Evolutionary conservation across 30 jellyfish, hydroid and myxozoan species (phyloP).

Genomic region (Nemopilema nomurai): DNA sequence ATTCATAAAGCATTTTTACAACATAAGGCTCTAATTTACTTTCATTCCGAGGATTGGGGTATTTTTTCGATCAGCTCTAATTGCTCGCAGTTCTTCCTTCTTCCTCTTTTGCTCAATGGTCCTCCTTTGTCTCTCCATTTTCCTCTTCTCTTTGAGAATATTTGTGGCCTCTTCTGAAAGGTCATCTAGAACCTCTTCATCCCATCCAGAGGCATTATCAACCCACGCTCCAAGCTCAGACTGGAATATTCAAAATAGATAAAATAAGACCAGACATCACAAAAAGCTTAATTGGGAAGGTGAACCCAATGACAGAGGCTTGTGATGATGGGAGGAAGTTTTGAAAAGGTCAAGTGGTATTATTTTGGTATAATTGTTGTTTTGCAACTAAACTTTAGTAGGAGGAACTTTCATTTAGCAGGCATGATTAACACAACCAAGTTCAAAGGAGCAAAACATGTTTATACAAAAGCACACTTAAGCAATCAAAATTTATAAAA

Average conservation of each 20-base stretch:
- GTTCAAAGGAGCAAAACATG: too few species aligned
- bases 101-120: slow-evolving; percentile 47
- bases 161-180: slow-evolving; percentile 53
- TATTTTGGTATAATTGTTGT: too few species aligned
- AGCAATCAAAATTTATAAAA: too few species aligned
- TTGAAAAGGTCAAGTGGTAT: too few species aligned
- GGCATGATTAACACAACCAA: too few species aligned
- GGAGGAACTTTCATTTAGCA: too few species aligned
- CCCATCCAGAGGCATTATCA: slow-evolving; percentile 51
- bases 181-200: slow-evolving; percentile 45
- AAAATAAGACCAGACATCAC: neutral
- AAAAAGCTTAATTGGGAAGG: too few species aligned
- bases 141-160: slow-evolving; percentile 44
- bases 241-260: neutral
- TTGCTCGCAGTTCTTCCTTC: slow-evolving; percentile 48
- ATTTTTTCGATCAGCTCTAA: slow-evolving; percentile 18
- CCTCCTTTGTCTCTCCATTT: slow-evolving; percentile 41
- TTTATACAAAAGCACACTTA: too few species aligned
- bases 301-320: too few species aligned
- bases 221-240: slow-evolving; percentile 64
- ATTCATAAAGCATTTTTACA: too few species aligned
- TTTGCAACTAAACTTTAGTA: too few species aligned
- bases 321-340: too few species aligned
- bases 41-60: slow-evolving; percentile 12
- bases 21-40: neutral